Evolutionary conservation across 2,113 vertebrate species (phyloP).

Genomic region (Myanophis thanlyinensis): DNA sequence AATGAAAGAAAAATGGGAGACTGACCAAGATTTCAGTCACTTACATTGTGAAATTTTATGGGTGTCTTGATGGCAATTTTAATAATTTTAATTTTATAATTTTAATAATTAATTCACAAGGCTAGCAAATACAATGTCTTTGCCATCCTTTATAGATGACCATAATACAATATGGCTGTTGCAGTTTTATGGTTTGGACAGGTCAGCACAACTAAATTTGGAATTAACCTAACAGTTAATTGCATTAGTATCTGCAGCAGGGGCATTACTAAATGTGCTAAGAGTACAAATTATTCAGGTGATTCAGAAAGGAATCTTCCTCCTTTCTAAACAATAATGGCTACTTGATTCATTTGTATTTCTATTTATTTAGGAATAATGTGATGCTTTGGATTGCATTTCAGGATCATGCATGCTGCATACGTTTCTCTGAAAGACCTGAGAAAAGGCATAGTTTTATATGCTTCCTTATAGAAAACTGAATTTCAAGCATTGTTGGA

Average conservation of each 20-base stretch:
- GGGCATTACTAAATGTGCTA: background rate
- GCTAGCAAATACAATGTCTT: slow-evolving; percentile 29
- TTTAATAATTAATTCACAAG: slow-evolving; percentile 30
- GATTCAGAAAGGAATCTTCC: background rate
- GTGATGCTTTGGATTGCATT: background rate
- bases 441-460: background rate
- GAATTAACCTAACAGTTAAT: slow-evolving; percentile 56
- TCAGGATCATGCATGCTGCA: background rate
- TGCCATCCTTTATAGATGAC: slow-evolving; percentile 25
- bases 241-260: slow-evolving; percentile 39
- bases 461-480: background rate
- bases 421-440: background rate
- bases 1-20: background rate
- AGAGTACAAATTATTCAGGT: background rate
- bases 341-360: background rate
- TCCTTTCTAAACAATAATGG: background rate
- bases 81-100: slow-evolving; percentile 42
- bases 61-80: slow-evolving; percentile 7
- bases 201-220: slow-evolving; percentile 54
- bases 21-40: background rate
- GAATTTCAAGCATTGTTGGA: no score
- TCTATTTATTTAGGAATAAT: background rate
- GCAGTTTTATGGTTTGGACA: background rate
- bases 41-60: slow-evolving; percentile 10
- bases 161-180: slow-evolving; percentile 33